phyloP scores from a whole-genome alignment of 2,113 vertebrate genomes.

The Thermophis baileyi region DNA sequence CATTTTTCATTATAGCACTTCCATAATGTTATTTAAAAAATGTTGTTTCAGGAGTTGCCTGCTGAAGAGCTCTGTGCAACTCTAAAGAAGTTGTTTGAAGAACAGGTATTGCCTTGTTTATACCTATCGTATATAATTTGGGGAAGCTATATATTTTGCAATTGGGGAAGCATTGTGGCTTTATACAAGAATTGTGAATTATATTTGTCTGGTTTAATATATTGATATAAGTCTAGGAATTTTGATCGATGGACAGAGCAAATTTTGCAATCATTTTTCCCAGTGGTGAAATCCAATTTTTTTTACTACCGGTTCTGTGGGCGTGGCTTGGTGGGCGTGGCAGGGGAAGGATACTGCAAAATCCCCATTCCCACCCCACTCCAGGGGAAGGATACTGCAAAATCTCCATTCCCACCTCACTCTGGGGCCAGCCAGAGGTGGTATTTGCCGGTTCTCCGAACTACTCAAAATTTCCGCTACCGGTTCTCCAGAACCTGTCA shows the following conservation, averaged over 20 bases:
- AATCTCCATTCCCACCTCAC: no score
- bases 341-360: no score
- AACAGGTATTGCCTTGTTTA: slow-evolving; percentile 27
- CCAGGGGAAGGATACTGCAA: no score
- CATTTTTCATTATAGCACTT: not conserved
- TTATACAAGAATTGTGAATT: not conserved
- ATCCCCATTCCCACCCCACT: no score
- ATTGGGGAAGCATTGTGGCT: not conserved
- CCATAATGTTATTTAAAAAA: slow-evolving; percentile 8
- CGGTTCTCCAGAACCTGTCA: no score
- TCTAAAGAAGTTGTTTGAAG: slow-evolving; percentile 29
- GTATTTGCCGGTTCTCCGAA: no score
- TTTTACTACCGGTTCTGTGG: no score
- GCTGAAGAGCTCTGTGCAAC: slow-evolving; percentile 31
- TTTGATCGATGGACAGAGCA: not conserved
- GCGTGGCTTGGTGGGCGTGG: no score
- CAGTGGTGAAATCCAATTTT: no score
- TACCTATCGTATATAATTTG: not conserved
- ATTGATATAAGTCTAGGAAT: not conserved
- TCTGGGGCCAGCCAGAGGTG: no score
- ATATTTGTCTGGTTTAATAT: not conserved
- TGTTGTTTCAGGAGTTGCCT: slow-evolving; percentile 30
- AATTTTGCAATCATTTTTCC: not conserved
- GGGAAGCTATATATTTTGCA: not conserved
- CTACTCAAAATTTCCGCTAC: no score